Evolutionary conservation across 1,140 invertebrate genomes (phyloP).

Genomic region (Cotesia glomerata): DNA sequence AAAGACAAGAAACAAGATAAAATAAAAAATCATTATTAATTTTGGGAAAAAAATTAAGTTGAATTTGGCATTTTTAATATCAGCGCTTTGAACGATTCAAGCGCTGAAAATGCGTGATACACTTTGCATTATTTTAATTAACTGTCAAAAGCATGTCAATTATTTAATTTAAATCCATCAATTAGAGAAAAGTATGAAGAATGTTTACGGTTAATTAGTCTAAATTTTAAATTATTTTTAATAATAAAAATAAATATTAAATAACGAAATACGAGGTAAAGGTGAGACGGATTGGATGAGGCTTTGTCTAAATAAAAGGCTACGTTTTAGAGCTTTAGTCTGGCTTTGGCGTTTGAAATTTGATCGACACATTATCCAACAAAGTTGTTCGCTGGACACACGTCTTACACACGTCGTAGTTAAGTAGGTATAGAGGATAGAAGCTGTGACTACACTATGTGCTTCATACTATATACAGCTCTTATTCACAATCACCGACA

Average conservation of each 20-base stretch:
- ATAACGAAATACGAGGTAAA: constrained; percentile 35
- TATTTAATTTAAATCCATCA: no score
- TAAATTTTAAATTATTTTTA: no score
- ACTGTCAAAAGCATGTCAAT: no score
- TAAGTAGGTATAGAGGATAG: constrained; percentile 27
- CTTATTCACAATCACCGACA: constrained; percentile 1
- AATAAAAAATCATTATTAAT: no score
- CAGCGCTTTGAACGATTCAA: no score
- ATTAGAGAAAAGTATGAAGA: no score
- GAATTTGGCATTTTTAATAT: no score
- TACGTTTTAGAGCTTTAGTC: constrained; percentile 21
- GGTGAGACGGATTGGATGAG: constrained; percentile 20
- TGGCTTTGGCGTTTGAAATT: constrained; percentile 56
- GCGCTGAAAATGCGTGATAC: no score
- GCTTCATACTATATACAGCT: neutral
- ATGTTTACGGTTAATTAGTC: no score
- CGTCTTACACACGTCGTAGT: constrained; percentile 35
- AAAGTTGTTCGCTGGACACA: constrained; percentile 54
- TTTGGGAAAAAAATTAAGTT: no score
- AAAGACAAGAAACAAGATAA: no score
- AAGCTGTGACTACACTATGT: neutral
- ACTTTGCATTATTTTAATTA: no score
- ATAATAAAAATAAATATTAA: constrained; percentile 34
- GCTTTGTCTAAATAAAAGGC: constrained; percentile 33
- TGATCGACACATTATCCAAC: constrained; percentile 57